Conservation (phyloP, 2,888 invertebrate genomes). For the Coecobrya sp. region DNA sequence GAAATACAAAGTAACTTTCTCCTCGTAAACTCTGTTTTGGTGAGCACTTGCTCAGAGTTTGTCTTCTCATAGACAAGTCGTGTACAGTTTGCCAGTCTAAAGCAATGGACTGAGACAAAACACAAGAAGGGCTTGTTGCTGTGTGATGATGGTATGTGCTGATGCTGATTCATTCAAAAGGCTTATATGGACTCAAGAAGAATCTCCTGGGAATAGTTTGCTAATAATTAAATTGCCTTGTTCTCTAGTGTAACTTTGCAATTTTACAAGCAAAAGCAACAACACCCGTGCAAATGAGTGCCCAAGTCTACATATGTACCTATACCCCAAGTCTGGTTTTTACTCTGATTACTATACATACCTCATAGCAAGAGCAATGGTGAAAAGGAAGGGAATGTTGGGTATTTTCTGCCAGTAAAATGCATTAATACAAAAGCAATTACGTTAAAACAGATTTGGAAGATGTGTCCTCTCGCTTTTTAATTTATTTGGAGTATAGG, state of each 20-base stretch:
- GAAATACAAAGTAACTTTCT: conserved; percentile 39
- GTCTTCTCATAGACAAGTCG: background rate
- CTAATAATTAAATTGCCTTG: conserved; percentile 75
- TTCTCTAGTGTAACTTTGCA: conserved; percentile 27
- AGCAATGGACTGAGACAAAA: background rate
- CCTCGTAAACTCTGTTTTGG: conserved; percentile 20
- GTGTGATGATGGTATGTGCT: conserved; percentile 46
- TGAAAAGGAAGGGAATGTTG: background rate
- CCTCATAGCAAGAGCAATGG: background rate
- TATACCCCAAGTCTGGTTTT: no score
- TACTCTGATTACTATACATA: no score
- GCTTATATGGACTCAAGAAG: conserved; percentile 52
- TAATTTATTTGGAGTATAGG: background rate
- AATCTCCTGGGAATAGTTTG: conserved; percentile 70
- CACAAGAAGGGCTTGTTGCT: conserved; percentile 21
- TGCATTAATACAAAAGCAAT: no score
- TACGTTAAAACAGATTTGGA: no score
- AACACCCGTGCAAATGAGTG: no score
- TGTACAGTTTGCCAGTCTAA: background rate
- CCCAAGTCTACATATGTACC: no score
- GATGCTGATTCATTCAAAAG: conserved; percentile 57
- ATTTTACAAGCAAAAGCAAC: no score
- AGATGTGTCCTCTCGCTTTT: background rate
- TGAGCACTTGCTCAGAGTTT: background rate
- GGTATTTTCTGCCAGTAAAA: background rate